Evolutionary conservation across 2,113 vertebrate species (phyloP).

Genomic region (Crypturellus undulatus): DNA sequence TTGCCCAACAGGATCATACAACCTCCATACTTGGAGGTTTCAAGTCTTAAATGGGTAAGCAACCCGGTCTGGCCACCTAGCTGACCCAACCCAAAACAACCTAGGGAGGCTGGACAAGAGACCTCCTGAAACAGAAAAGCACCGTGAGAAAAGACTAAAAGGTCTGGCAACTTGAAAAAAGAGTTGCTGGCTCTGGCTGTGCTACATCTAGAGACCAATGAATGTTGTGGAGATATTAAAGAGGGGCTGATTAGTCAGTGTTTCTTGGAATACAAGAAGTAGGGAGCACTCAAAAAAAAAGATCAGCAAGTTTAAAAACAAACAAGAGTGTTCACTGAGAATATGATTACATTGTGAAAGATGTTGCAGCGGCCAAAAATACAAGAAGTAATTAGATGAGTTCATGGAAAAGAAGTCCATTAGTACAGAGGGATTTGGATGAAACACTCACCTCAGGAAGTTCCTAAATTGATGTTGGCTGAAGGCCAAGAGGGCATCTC

Average conservation of each 20-base stretch:
- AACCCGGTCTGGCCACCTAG: not conserved
- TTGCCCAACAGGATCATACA: not conserved
- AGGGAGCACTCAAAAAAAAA: not conserved
- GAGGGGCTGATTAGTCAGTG: not conserved
- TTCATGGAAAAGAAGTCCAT: not conserved
- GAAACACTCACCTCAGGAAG: not conserved
- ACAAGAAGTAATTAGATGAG: not conserved
- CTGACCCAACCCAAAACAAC: not conserved
- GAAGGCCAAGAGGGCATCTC: not conserved
- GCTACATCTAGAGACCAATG: not conserved
- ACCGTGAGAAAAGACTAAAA: not conserved
- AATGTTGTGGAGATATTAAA: not conserved
- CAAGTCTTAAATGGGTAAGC: not conserved
- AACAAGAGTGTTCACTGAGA: not conserved
- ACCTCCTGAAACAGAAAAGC: not conserved
- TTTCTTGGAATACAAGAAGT: not conserved
- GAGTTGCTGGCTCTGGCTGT: not conserved
- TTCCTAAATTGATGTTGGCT: not conserved
- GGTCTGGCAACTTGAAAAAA: not conserved
- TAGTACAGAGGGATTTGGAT: not conserved
- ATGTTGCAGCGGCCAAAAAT: not conserved
- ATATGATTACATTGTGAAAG: not conserved
- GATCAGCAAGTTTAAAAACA: not conserved
- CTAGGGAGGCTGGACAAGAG: not conserved
- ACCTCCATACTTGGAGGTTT: not conserved